Percentiles rank a stretch among this genome's conserved stretches.
phyloP scores from a whole-genome alignment of 2,888 invertebrate species.

The Mamestra brassicae region DNA sequence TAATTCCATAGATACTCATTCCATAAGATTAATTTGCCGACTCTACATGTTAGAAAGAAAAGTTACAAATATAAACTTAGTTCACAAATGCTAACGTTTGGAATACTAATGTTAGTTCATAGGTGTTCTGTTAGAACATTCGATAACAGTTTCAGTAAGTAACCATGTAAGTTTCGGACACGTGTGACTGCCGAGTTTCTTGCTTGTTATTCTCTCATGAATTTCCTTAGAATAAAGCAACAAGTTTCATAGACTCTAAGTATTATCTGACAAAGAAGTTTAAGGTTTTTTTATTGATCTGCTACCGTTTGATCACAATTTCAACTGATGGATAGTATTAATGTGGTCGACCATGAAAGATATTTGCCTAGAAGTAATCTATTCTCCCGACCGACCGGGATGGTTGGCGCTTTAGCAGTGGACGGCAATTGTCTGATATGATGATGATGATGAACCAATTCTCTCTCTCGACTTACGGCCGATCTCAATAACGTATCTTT shows the following conservation, averaged over 20 bases:
- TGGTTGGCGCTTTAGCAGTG: too few species aligned
- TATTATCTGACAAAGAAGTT: background rate
- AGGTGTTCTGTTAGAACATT: constrained; percentile 39
- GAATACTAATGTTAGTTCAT: constrained; percentile 55
- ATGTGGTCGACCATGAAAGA: too few species aligned
- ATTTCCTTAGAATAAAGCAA: constrained; percentile 4
- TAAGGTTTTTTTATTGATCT: too few species aligned
- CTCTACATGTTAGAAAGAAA: constrained; percentile 42
- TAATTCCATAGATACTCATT: too few species aligned
- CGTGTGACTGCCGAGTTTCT: constrained; percentile 15
- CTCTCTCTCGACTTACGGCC: too few species aligned
- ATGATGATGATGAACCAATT: too few species aligned
- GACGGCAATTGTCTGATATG: too few species aligned
- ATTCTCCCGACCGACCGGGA: too few species aligned
- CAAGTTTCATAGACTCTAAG: background rate
- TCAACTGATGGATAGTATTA: too few species aligned
- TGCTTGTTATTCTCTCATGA: background rate
- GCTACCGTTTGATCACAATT: too few species aligned
- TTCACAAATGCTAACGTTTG: constrained; percentile 27
- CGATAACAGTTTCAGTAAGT: constrained; percentile 37
- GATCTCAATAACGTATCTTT: too few species aligned
- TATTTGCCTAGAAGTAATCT: too few species aligned
- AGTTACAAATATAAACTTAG: constrained; percentile 49
- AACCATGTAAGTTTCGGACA: constrained; percentile 29
- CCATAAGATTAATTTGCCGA: background rate